phyloP scores from a whole-genome alignment of 2,113 vertebrate species.

The Diphyllodes magnificus region DNA sequence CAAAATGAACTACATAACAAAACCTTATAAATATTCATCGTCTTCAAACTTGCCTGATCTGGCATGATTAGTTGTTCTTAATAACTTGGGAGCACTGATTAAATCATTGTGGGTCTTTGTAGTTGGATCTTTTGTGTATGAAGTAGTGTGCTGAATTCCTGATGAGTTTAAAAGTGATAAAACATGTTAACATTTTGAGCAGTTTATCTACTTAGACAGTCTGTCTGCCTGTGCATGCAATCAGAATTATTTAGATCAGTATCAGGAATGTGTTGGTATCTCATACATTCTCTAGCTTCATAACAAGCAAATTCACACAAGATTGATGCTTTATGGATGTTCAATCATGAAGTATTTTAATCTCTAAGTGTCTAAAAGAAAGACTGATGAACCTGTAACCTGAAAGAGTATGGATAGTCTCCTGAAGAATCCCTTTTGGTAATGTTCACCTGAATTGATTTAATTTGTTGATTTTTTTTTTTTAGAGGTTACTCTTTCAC shows the following conservation, averaged over 20 bases:
- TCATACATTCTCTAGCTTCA: neutral
- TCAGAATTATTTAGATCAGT: constrained; percentile 37
- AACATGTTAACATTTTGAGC: neutral
- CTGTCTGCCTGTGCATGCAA: neutral
- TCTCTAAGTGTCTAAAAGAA: neutral
- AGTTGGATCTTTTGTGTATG: constrained; percentile 6
- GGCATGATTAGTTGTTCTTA: constrained; percentile 5
- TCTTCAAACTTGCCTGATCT: neutral
- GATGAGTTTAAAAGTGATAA: constrained; percentile 11
- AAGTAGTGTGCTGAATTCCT: neutral
- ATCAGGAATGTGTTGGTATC: neutral
- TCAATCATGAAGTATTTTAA: neutral
- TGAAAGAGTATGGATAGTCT: neutral
- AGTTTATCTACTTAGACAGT: neutral
- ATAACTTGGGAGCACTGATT: constrained; percentile 28
- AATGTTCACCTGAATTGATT: neutral
- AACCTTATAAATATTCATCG: constrained; percentile 29
- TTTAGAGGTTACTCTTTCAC: neutral
- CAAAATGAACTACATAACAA: neutral
- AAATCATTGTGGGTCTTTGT: constrained; percentile 10
- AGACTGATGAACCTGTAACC: neutral
- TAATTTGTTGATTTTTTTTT: neutral
- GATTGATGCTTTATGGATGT: neutral
- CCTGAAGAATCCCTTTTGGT: neutral
- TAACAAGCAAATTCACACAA: neutral